Evolutionary conservation across 2,888 invertebrate species (phyloP), one percentile per base, ranked within the genome.

Genomic region (Lobophora halterata): DNA sequence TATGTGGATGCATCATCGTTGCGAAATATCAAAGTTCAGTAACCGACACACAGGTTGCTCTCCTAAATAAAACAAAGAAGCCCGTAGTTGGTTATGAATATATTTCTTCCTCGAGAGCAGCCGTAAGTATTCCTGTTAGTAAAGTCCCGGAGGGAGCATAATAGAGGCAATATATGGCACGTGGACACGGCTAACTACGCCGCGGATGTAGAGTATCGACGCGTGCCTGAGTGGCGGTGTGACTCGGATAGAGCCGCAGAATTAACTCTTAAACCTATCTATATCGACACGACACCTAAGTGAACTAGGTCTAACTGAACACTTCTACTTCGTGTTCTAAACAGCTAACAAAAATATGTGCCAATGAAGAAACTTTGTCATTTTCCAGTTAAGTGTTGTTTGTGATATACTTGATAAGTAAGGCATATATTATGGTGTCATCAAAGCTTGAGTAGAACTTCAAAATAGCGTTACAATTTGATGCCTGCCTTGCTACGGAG

Each of bases 221-320:
- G 66, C 71, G 70, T 71, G 68, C 69, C 64, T 46, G 63, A 76
- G 75, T 68, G 70, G 70, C 56, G 58, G 58, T 51, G 49, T 48
- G 49, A 24, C 39, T 35, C 36, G 49, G 46, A 49, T 37, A 28
- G 37, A 56, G 56, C 30, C 8, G 3, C 24, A n/a, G 17, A 18
- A 33, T 25, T 24, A 30, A 7, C 13, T 32, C 11, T 21, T 21
- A 20, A 11, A 18, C 5, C 6, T 19, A 25, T 19, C 14, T 30
- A 29, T 24, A 29, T 29, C 11, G 16, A 19, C 7, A 27, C 11
- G 16, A 19, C 7, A 27, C 26, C 12, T 16, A 7, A 27, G 34
- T 21, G 10, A 27, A 34, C 21, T 34, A 34, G n/a, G n/a, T 32
- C 13, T 8, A 19, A 29, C 12, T 7, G 9, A 19, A 14, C n/a